These are phyloP conservation scores for Hololepta plana DNA, from an alignment of 2,888 invertebrate species.

Conservation along the genomic window DNA sequence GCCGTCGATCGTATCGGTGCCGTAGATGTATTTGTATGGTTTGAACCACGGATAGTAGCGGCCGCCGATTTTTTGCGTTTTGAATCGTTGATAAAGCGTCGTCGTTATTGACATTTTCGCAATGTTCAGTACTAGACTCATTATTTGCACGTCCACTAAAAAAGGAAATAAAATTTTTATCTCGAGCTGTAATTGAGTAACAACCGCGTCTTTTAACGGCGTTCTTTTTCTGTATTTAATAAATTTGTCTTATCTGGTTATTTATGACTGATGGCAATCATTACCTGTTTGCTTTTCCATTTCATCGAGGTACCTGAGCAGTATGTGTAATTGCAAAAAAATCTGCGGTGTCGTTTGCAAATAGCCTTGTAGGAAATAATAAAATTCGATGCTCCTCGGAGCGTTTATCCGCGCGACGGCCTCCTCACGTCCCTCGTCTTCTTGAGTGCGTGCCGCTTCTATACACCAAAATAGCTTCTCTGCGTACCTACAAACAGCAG, in stretches of 20 bases:
- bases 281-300: conserved; percentile 46
- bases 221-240: conserved; percentile 2
- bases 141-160: conserved; percentile 45
- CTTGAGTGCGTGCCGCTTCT: conserved; percentile 44
- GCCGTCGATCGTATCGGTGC: conserved; percentile 5
- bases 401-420: conserved; percentile 39
- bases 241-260: background rate
- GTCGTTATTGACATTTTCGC: conserved; percentile 52
- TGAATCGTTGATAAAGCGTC: conserved; percentile 56
- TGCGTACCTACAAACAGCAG: conserved; percentile 42
- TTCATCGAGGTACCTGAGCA: conserved; percentile 37
- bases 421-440: conserved; percentile 38
- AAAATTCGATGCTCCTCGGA: conserved; percentile 55
- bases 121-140: conserved; percentile 47
- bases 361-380: conserved; percentile 61
- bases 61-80: conserved; percentile 56
- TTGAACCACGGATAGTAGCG: conserved; percentile 56
- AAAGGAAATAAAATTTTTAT: conserved; percentile 11
- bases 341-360: conserved; percentile 60
- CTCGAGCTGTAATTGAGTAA: conserved; percentile 1
- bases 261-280: conserved; percentile 7
- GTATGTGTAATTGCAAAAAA: conserved; percentile 42
- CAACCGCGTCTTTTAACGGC: background rate
- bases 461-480: conserved; percentile 59
- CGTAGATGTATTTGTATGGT: conserved; percentile 13